Evolutionary conservation across 2,888 invertebrate genomes (phyloP).

Genomic region (Halocaridina rubra): DNA sequence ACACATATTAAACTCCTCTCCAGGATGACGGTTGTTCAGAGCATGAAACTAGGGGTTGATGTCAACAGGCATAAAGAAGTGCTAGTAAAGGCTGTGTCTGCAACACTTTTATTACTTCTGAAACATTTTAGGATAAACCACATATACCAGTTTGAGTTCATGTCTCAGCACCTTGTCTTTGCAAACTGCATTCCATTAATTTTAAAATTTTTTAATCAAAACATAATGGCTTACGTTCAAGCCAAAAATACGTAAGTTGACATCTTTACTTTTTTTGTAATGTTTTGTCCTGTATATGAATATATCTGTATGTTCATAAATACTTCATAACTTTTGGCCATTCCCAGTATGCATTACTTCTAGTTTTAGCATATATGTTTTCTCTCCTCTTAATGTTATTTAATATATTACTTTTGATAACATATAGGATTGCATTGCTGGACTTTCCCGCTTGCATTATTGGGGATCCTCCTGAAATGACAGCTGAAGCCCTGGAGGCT

Average conservation of each 20-base stretch:
- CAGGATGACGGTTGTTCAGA: slow-evolving; percentile 90
- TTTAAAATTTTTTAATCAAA: slow-evolving; percentile 98
- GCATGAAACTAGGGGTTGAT: slow-evolving; percentile 95
- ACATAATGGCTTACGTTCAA: slow-evolving; percentile 92
- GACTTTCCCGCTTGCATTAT: slow-evolving; percentile 97
- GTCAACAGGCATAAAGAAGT: slow-evolving; percentile 98
- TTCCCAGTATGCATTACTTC: no score
- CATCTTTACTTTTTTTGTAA: no score
- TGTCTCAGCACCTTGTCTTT: slow-evolving; percentile 98
- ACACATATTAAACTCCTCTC: no score
- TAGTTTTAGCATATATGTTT: no score
- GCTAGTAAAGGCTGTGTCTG: slow-evolving; percentile 84
- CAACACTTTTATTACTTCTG: slow-evolving; percentile 80
- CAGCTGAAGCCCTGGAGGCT: slow-evolving; percentile 89
- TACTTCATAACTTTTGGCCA: no score
- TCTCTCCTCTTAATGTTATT: background rate
- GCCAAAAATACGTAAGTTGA: slow-evolving; percentile 84
- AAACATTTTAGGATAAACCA: slow-evolving; percentile 99
- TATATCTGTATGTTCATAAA: no score
- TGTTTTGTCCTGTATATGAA: no score
- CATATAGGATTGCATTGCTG: slow-evolving; percentile 74
- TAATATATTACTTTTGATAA: no score
- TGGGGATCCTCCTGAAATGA: slow-evolving; percentile 93
- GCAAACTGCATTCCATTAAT: slow-evolving; percentile 99
- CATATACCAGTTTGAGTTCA: slow-evolving; percentile 98